A percentile compares a stretch with the other conserved stretches of the same genome.
Conservation (phyloP, 2,797 vertebrate genomes). For the Natrix natrix region DNA sequence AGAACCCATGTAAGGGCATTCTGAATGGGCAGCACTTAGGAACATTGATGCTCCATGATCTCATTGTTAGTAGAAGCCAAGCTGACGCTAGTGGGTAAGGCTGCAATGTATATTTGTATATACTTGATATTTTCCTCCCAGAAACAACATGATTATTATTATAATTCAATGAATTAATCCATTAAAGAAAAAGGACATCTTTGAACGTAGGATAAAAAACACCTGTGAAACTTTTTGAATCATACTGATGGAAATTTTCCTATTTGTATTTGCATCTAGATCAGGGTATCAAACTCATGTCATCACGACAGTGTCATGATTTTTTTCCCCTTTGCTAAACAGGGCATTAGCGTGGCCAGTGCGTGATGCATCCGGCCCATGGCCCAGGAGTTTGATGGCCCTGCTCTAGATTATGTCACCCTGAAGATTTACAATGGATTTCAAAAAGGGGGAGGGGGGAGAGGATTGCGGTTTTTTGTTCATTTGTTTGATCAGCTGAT, state of each 20-base stretch:
- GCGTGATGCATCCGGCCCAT: no score
- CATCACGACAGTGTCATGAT: no score
- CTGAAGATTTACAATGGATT: background rate
- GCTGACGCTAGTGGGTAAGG: background rate
- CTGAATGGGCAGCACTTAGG: background rate
- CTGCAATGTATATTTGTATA: background rate
- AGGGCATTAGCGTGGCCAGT: no score
- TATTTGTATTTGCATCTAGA: background rate
- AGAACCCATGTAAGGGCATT: background rate
- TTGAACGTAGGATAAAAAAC: background rate
- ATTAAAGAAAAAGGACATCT: background rate
- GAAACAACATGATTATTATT: background rate
- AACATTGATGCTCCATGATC: background rate
- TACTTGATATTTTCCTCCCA: background rate
- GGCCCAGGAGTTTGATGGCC: no score
- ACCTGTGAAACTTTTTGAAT: background rate
- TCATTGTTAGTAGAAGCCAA: background rate
- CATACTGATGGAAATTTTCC: background rate
- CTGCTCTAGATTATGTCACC: background rate
- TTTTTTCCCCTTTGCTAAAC: no score
- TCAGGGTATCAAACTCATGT: no score
- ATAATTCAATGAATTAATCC: background rate
- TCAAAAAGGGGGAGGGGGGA: background rate
- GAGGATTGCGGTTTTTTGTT: background rate
- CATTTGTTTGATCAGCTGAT: background rate